Percentiles rank a stretch among this genome's conserved stretches.
These are phyloP conservation scores for Boleophthalmus pectinirostris DNA, from an alignment of 2,113 vertebrate genomes.

Conservation along the genomic window DNA sequence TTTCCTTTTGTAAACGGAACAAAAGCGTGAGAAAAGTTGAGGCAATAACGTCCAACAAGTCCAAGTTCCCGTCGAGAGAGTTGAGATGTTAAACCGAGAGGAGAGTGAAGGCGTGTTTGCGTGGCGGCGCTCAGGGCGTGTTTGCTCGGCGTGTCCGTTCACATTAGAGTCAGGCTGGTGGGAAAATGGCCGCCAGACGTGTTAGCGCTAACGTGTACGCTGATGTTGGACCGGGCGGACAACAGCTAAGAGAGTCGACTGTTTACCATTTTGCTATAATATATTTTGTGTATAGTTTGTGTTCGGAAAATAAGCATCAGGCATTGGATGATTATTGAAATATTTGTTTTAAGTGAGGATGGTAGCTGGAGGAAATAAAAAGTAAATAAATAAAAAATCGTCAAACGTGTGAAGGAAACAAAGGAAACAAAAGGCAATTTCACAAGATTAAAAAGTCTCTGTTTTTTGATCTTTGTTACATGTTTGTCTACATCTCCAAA, in stretches of 20 bases:
- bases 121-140: slow-evolving; percentile 41
- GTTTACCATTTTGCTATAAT: slow-evolving; percentile 22
- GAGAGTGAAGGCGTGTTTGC: slow-evolving; percentile 25
- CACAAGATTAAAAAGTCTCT: no score
- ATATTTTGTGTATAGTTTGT: no score
- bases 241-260: slow-evolving; percentile 18
- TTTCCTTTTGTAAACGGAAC: not conserved
- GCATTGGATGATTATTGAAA: slow-evolving; percentile 15
- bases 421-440: no score
- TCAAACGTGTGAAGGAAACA: no score
- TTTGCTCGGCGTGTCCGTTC: slow-evolving; percentile 54
- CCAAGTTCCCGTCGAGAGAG: not conserved
- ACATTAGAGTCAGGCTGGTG: slow-evolving; percentile 45
- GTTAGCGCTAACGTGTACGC: slow-evolving; percentile 41
- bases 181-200: slow-evolving; percentile 42
- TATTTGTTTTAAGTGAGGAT: slow-evolving; percentile 8
- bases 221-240: slow-evolving; percentile 46
- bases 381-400: no score
- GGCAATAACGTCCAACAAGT: not conserved
- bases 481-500: no score
- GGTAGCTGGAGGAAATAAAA: no score
- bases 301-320: slow-evolving; percentile 37
- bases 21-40: not conserved
- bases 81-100: not conserved
- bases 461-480: no score